These are phyloP conservation scores for Pampus argenteus DNA, from an alignment of 2,797 vertebrate genomes.

Conservation along the genomic window DNA sequence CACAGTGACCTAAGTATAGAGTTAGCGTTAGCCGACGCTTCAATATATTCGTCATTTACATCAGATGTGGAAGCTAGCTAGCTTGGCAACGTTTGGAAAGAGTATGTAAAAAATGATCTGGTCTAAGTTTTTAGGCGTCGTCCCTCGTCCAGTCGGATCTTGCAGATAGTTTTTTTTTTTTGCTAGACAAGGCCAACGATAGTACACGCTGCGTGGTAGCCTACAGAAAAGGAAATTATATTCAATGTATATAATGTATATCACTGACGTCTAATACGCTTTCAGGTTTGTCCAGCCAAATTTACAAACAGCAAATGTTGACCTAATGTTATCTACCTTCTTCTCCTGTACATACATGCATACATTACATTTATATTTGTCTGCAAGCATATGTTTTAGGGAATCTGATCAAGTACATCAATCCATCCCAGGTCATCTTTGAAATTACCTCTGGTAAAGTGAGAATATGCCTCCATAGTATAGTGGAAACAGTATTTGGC, in stretches of 20 bases:
- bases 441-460: background rate
- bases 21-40: conserved; percentile 18
- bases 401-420: background rate
- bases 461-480: background rate
- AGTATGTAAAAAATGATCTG: conserved; percentile 21
- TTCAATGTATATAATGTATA: background rate
- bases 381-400: background rate
- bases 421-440: background rate
- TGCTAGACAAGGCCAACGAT: background rate
- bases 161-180: background rate
- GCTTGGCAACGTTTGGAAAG: conserved; percentile 47
- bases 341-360: conserved; percentile 7
- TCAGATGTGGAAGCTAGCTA: conserved; percentile 50
- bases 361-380: conserved; percentile 3
- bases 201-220: background rate
- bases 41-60: conserved; percentile 43
- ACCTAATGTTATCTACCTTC: conserved; percentile 9
- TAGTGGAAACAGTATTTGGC: conserved; percentile 2
- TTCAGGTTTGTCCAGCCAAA: conserved; percentile 1
- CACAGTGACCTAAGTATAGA: conserved; percentile 17
- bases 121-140: conserved; percentile 42
- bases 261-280: conserved; percentile 7
- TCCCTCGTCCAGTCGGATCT: conserved; percentile 15
- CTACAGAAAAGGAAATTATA: background rate
- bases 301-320: conserved; percentile 33